Percentiles rank a stretch among this genome's conserved stretches.
Conservation (phyloP, 2,113 vertebrate species). For the Echinops telfairi region DNA sequence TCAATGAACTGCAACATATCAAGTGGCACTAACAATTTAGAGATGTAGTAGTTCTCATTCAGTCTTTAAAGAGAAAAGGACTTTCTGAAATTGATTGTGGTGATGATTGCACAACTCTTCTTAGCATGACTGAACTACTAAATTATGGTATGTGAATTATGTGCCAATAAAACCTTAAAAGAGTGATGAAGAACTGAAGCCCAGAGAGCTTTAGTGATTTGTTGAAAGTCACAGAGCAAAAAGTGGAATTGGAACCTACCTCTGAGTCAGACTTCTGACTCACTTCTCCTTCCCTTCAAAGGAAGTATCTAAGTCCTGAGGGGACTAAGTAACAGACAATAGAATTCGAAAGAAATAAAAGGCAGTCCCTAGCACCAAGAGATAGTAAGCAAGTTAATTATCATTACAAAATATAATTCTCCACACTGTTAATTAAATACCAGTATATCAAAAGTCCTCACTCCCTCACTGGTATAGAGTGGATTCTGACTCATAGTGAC, state of each 20-base stretch:
- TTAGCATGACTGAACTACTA: too few relatives aligned
- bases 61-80: not conserved
- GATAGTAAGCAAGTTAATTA: slow-evolving; percentile 43
- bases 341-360: slow-evolving; percentile 63
- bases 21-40: not conserved
- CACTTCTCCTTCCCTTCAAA: slow-evolving; percentile 61
- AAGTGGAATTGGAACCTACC: not conserved
- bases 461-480: too few relatives aligned
- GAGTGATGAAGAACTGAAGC: not conserved
- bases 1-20: not conserved
- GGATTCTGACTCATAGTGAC: too few relatives aligned
- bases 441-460: too few relatives aligned
- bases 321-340: slow-evolving; percentile 37
- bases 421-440: too few relatives aligned
- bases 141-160: too few relatives aligned
- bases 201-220: not conserved
- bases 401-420: not conserved
- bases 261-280: slow-evolving; percentile 24
- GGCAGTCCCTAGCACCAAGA: not conserved
- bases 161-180: too few relatives aligned
- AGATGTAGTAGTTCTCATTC: not conserved
- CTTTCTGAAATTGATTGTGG: too few relatives aligned
- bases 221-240: not conserved
- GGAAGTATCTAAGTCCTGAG: slow-evolving; percentile 19
- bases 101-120: too few relatives aligned